A percentile compares a stretch with the other conserved stretches of the same genome.
Conservation (phyloP, 2,888 invertebrate genomes). For the Tuberolachnus salignus region DNA sequence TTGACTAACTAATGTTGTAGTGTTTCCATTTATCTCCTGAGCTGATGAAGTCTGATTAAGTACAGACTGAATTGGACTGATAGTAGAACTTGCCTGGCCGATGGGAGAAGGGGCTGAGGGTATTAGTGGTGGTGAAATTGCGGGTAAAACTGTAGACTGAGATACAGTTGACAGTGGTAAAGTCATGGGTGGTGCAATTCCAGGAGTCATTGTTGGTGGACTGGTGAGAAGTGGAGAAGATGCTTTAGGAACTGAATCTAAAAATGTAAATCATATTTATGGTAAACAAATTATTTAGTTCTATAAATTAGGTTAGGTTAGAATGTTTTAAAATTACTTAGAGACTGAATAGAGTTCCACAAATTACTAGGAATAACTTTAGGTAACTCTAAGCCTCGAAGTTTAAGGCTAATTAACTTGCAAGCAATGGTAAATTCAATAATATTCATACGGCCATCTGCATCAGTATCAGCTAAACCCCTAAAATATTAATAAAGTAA, state of each 20-base stretch:
- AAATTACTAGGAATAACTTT: constrained; percentile 67
- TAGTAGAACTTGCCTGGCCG: not conserved
- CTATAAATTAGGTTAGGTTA: not conserved
- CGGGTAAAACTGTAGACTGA: constrained; percentile 58
- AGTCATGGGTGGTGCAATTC: constrained; percentile 59
- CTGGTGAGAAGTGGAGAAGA: constrained; percentile 51
- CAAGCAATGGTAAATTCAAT: constrained; percentile 98
- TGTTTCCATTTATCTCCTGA: constrained; percentile 14
- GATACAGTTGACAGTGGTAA: constrained; percentile 59
- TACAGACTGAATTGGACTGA: constrained; percentile 20
- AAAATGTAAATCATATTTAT: constrained; percentile 11
- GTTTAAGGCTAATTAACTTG: constrained; percentile 90
- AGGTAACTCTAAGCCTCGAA: constrained; percentile 90
- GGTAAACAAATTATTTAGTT: no score
- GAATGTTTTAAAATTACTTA: constrained; percentile 34
- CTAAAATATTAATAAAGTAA: constrained; percentile 63
- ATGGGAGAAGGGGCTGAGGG: constrained; percentile 48
- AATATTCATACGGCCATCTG: constrained; percentile 95
- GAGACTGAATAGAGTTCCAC: constrained; percentile 50
- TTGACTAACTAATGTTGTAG: not conserved
- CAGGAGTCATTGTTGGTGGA: constrained; percentile 53
- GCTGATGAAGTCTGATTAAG: constrained; percentile 19
- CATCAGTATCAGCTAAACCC: constrained; percentile 91
- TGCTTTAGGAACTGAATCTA: constrained; percentile 52
- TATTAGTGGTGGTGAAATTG: constrained; percentile 55